These are phyloP conservation scores for Bubo blakistoni DNA, from an alignment of 2,113 vertebrate genomes.

Conservation along the genomic window DNA sequence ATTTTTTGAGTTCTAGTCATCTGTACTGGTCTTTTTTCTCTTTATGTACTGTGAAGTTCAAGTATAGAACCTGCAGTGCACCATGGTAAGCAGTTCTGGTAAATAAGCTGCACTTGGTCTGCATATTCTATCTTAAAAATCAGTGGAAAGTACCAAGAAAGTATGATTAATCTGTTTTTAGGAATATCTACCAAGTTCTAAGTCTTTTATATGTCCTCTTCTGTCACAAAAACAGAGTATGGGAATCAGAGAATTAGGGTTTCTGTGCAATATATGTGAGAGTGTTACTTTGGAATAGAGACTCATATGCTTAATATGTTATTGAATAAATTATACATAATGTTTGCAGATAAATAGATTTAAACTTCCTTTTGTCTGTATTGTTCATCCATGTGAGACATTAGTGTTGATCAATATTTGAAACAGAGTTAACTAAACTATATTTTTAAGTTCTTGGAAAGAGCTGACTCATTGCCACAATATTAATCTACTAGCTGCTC, in stretches of 20 bases:
- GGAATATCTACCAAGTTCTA: neutral
- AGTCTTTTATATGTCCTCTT: neutral
- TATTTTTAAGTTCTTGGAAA: neutral
- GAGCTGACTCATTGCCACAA: neutral
- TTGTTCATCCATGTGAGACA: neutral
- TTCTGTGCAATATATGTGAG: neutral
- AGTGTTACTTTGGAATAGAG: neutral
- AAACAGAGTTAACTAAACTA: neutral
- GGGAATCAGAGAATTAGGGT: neutral
- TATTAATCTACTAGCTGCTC: neutral
- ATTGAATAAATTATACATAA: neutral
- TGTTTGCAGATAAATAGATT: neutral
- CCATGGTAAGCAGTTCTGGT: conserved; percentile 52
- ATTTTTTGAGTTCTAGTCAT: neutral
- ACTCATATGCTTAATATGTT: neutral
- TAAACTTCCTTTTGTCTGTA: neutral
- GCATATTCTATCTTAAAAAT: neutral
- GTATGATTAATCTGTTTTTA: neutral
- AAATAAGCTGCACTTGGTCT: neutral
- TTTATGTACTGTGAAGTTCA: conserved; percentile 77
- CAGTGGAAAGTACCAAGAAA: neutral
- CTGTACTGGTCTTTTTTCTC: conserved; percentile 70
- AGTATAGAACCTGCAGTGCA: conserved; percentile 74
- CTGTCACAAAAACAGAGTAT: neutral
- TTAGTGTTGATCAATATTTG: neutral